Evolutionary conservation across 2,888 invertebrate species (phyloP).

Genomic region (Heteropelma amictum): DNA sequence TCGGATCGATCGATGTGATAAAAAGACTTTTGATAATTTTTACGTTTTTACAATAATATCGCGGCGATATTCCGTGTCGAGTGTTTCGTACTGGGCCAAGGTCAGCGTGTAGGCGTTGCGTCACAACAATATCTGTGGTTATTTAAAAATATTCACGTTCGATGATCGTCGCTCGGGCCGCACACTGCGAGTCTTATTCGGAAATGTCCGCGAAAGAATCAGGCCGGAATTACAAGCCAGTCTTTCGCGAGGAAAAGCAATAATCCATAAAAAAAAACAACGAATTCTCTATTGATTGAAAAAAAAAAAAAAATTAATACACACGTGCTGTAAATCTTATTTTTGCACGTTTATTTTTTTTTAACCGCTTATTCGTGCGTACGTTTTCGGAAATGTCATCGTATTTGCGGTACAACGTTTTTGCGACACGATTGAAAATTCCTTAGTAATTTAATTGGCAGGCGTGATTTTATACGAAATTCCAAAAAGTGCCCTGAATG

Average conservation of each 20-base stretch:
- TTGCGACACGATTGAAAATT: too few species aligned
- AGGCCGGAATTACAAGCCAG: neutral
- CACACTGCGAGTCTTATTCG: conserved; percentile 45
- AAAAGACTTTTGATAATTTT: too few species aligned
- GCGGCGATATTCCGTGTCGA: neutral
- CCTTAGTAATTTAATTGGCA: too few species aligned
- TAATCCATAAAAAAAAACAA: neutral
- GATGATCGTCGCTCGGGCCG: conserved; percentile 13
- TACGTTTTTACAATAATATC: neutral
- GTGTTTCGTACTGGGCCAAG: conserved; percentile 61
- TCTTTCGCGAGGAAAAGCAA: neutral
- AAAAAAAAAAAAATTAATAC: neutral
- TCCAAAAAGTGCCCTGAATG: too few species aligned
- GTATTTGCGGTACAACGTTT: too few species aligned
- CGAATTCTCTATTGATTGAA: neutral
- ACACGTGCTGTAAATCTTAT: too few species aligned
- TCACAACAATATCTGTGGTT: conserved; percentile 60
- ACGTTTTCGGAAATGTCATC: too few species aligned
- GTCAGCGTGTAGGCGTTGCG: conserved; percentile 53
- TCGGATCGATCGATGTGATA: too few species aligned
- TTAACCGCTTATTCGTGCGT: too few species aligned
- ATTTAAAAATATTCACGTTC: conserved; percentile 62
- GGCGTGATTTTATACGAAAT: too few species aligned
- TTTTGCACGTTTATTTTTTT: too few species aligned
- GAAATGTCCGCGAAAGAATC: conserved; percentile 24